Conservation (phyloP, 2,797 vertebrate genomes). For the Pipistrellus pipistrellus region DNA sequence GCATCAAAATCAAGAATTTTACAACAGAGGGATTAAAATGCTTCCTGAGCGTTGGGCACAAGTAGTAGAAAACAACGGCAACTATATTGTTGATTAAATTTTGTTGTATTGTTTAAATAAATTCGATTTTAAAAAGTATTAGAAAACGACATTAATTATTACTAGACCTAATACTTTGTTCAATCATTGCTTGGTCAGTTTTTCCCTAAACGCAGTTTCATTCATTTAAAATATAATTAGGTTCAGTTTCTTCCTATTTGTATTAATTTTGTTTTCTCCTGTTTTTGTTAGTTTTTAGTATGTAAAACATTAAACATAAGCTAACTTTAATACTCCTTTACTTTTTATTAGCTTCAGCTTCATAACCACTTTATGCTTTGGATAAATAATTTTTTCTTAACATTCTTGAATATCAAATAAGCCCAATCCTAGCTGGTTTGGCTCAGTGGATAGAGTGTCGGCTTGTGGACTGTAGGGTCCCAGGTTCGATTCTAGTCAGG, state of each 20-base stretch:
- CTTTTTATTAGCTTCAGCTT: neutral
- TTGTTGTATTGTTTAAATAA: no score
- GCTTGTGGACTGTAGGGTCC: no score
- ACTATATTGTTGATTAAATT: no score
- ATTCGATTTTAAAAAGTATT: no score
- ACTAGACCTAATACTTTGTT: no score
- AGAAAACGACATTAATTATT: no score
- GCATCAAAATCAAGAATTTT: no score
- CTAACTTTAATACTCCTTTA: neutral
- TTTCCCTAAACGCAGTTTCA: neutral
- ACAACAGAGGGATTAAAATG: no score
- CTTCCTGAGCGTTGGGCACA: no score
- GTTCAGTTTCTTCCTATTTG: neutral
- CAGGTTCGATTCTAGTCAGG: no score
- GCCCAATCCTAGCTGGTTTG: neutral
- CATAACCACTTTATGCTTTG: neutral
- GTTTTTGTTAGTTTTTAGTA: neutral
- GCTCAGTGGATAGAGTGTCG: no score
- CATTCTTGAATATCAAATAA: neutral
- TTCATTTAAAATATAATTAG: constrained; percentile 39
- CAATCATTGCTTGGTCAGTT: neutral
- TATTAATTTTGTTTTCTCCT: constrained; percentile 53
- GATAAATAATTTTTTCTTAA: neutral
- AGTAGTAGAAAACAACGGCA: no score
- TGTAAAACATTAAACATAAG: constrained; percentile 21